Evolutionary conservation across 37 sponge, comb jelly and placozoan species (phyloP).

Genomic region (Bolinopsis microptera): DNA sequence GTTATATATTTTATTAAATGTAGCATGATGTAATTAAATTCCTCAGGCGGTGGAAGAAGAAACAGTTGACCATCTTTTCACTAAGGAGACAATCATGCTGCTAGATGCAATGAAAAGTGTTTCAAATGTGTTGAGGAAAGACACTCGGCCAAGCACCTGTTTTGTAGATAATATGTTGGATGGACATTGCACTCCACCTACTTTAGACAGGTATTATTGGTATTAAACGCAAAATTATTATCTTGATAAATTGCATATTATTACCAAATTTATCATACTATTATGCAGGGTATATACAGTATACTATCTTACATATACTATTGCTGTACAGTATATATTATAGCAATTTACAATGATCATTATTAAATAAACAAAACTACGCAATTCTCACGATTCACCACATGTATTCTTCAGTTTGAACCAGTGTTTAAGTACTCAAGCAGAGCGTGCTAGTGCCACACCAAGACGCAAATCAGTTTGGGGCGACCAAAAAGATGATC

Average conservation of each 20-base stretch:
- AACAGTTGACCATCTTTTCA: not conserved
- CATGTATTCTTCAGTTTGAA: not conserved
- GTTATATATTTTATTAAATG: no score
- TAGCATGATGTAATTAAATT: no score
- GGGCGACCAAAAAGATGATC: not conserved
- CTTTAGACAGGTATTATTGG: not conserved
- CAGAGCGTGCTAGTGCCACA: not conserved
- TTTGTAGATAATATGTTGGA: constrained; percentile 29
- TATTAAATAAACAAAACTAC: no score
- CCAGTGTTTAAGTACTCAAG: not conserved
- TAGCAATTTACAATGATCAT: no score
- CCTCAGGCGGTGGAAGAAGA: no score
- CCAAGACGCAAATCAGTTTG: not conserved
- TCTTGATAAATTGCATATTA: no score
- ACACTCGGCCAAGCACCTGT: not conserved
- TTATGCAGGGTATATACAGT: no score
- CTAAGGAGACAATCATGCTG: not conserved
- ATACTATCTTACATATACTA: no score
- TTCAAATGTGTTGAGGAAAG: not conserved
- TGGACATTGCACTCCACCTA: not conserved
- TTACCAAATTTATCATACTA: no score
- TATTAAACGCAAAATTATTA: no score
- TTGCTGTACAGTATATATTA: no score
- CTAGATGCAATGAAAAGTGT: constrained; percentile 21
- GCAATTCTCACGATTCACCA: no score